phyloP scores from a whole-genome alignment of 2,888 invertebrate genomes.

The Aporophyla lueneburgensis region DNA sequence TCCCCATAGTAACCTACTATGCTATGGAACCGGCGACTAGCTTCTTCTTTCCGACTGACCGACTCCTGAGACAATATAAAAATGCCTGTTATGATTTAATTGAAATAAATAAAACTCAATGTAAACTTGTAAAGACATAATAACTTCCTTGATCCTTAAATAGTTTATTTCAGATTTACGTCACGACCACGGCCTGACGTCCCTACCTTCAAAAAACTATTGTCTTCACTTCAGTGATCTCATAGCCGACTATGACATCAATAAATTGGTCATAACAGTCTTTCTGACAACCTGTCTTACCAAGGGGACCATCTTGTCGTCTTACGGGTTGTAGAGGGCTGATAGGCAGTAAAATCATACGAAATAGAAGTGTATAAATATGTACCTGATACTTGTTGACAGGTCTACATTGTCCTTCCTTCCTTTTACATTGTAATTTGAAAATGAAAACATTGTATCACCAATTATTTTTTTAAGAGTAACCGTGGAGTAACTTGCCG shows the following conservation, averaged over 20 bases:
- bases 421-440: too few relatives aligned
- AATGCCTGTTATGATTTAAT: neutral
- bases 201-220: neutral
- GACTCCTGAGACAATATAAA: too few relatives aligned
- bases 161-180: neutral
- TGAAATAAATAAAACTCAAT: neutral
- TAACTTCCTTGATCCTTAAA: neutral
- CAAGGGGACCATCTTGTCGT: neutral
- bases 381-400: too few relatives aligned
- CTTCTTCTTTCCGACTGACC: neutral
- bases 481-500: neutral
- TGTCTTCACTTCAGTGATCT: neutral
- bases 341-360: too few relatives aligned
- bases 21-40: neutral
- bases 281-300: neutral
- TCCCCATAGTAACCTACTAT: neutral
- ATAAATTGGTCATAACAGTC: neutral
- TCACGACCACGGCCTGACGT: neutral
- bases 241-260: neutral
- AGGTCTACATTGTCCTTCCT: too few relatives aligned
- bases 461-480: too few relatives aligned
- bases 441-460: too few relatives aligned
- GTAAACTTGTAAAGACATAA: neutral
- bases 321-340: neutral
- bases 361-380: too few relatives aligned